Evolutionary conservation across 2,888 invertebrate genomes (phyloP), one percentile per base, ranked within the genome.

Genomic region (Drosophila pullipes): DNA sequence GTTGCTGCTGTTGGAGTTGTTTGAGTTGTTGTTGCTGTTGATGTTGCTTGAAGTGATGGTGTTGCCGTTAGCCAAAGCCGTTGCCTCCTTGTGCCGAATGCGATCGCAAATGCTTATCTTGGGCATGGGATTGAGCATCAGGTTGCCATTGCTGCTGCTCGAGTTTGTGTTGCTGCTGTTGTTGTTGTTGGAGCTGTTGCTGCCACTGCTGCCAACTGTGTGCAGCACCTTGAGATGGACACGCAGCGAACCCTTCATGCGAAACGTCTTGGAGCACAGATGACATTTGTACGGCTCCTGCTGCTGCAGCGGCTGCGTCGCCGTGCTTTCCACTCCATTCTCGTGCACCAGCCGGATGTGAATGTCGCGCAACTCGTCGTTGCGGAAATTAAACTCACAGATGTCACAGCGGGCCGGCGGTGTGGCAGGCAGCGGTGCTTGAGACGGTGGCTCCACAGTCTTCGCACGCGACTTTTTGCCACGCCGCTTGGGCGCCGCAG

Each of bases 141-240:
- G 61, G 33, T 53, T 64, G 25, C 54, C 61, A 54, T 63, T 72
- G 54, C 62, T 44, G 30, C 55, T 67, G 79, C 74, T 59, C 11
- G 35, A 22, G n/a, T 33, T 78, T 54, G 78, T 64, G 16, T 33
- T 78, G 52, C 58, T 64, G 11, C 41, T 53, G 66, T 44, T 80
- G 74, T 44, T 80, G 74, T 71, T 87, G 60, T 74, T 79, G 18
- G 55, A 75, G 53, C 68, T 70, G 16, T 31, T 31, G 30, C 1
- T 35, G 18, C 4, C 18, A 37, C 50, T 30, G 83, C 81, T 61
- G 11, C 91, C 91, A 63, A 92, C 81, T 33, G 90, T 95, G 93
- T 97, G 97, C 0, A 97, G 96, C 22, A 97, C 97, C 86, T 97
- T 94, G 84, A 97, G 94, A 92, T 97, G 97, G 6, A 97, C 96